These are phyloP conservation scores for Apostichopus japonicus DNA, from an alignment of 35 echinoderm and acorn worm genomes.

Conservation along the genomic window DNA sequence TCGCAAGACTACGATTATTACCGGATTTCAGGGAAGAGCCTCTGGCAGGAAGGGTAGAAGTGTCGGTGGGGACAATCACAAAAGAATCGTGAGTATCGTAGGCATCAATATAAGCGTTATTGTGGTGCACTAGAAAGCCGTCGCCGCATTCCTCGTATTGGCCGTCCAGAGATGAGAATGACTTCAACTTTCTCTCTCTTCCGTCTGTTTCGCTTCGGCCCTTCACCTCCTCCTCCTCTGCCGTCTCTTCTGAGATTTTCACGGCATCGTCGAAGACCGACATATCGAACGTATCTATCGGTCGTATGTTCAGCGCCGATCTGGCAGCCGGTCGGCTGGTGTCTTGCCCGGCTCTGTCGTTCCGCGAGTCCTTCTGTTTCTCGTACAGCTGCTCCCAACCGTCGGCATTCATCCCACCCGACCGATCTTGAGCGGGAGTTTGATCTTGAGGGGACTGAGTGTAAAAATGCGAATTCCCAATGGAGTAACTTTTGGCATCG, in stretches of 20 bases:
- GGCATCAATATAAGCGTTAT: constrained; percentile 7
- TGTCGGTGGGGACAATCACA: neutral
- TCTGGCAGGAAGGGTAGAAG: neutral
- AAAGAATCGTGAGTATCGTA: neutral
- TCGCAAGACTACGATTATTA: too few relatives aligned
- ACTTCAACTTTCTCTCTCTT: neutral
- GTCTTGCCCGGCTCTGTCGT: neutral
- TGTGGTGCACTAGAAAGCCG: constrained; percentile 14
- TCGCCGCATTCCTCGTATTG: constrained; percentile 6
- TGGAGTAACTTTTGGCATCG: too few relatives aligned
- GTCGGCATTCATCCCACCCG: neutral
- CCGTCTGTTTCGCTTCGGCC: neutral
- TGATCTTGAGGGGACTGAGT: neutral
- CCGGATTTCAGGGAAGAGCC: too few relatives aligned
- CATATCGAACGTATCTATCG: constrained; percentile 24
- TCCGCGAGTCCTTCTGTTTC: constrained; percentile 1
- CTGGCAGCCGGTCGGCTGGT: neutral
- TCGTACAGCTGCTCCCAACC: constrained; percentile 23
- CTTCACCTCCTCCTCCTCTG: neutral
- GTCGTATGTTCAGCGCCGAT: constrained; percentile 11
- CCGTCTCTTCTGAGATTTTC: neutral
- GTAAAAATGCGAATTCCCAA: too few relatives aligned
- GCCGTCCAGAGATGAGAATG: neutral
- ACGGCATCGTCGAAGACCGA: constrained; percentile 6
- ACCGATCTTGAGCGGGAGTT: neutral